Conservation (phyloP, 2,113 vertebrate genomes). For the Gopherus evgoodei region DNA sequence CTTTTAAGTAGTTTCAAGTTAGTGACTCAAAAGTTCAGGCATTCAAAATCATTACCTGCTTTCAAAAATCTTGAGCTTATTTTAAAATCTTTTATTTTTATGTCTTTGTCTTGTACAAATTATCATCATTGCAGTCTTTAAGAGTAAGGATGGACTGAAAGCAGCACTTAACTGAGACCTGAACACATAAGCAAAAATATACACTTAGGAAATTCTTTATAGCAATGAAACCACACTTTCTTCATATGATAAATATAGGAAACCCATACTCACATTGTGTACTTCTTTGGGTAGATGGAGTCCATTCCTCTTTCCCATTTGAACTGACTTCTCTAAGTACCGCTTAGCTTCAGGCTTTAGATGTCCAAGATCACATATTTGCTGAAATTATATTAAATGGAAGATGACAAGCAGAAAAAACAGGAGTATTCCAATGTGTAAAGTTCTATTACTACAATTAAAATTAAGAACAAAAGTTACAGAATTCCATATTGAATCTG, state of each 20-base stretch:
- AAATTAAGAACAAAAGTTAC: neutral
- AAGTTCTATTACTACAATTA: neutral
- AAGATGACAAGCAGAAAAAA: neutral
- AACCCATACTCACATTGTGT: conserved; percentile 84
- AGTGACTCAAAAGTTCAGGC: neutral
- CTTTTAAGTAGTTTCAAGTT: neutral
- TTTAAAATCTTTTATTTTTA: neutral
- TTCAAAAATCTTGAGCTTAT: neutral
- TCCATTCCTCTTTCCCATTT: conserved; percentile 89
- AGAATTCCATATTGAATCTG: neutral
- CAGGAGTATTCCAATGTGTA: neutral
- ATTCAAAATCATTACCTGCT: neutral
- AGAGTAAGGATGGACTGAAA: neutral
- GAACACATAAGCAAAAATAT: neutral
- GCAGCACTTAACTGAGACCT: neutral
- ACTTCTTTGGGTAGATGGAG: conserved; percentile 90
- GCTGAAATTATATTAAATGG: conserved; percentile 77
- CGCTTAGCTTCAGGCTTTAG: conserved; percentile 87
- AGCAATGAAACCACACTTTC: neutral
- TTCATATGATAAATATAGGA: conserved; percentile 2
- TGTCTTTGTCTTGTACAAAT: neutral
- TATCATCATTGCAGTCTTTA: neutral
- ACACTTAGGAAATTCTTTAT: neutral
- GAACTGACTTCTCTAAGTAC: conserved; percentile 89
- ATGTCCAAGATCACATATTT: conserved; percentile 77